phyloP scores from a whole-genome alignment of 1,140 invertebrate genomes.

The Drosophila sproati region DNA sequence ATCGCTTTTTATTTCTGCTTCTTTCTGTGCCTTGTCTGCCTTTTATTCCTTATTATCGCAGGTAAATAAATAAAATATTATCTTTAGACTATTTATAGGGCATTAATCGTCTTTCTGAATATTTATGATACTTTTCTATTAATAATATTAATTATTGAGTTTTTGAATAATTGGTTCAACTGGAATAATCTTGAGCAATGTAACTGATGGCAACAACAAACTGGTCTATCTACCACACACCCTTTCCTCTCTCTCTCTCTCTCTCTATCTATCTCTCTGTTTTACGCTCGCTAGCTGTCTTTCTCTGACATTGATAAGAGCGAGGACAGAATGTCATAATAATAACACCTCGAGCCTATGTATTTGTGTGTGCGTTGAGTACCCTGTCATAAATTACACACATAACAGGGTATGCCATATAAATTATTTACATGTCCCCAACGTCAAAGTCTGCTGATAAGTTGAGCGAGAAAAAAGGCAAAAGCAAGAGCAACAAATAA shows the following conservation, averaged over 20 bases:
- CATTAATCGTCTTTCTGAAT: too few species aligned
- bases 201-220: constrained; percentile 1
- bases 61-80: too few species aligned
- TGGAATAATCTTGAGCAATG: constrained; percentile 22
- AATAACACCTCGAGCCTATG: constrained; percentile 57
- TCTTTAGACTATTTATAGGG: too few species aligned
- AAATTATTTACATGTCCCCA: constrained; percentile 82
- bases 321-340: constrained; percentile 37
- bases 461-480: constrained; percentile 20
- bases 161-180: constrained; percentile 22
- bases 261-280: neutral
- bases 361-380: constrained; percentile 38
- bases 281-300: neutral
- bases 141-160: neutral
- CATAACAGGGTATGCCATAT: constrained; percentile 78
- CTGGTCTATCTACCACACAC: neutral
- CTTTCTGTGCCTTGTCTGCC: too few species aligned
- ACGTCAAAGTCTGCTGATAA: constrained; percentile 81
- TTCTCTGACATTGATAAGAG: constrained; percentile 47
- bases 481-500: constrained; percentile 40
- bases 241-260: neutral
- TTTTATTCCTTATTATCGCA: too few species aligned
- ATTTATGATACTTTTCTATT: neutral
- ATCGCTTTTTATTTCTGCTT: too few species aligned
- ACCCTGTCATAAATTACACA: constrained; percentile 73